Conservation (phyloP, 2,888 invertebrate species). For the Caenorhabditis sp. region DNA sequence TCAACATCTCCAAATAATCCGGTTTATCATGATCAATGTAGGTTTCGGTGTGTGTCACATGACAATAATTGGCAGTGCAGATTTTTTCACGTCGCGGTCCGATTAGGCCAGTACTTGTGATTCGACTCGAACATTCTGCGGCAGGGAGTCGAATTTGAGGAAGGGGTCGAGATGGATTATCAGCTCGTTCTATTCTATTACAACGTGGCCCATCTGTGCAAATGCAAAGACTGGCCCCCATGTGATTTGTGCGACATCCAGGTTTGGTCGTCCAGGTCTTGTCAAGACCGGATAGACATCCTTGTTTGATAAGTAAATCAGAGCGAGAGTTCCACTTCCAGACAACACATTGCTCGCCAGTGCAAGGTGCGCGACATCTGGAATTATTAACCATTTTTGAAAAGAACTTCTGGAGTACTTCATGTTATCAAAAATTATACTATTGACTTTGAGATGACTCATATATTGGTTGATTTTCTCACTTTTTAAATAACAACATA, state of each 20-base stretch:
- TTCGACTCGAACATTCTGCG: slow-evolving; percentile 47
- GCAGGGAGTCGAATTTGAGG: slow-evolving; percentile 44
- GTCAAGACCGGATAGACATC: slow-evolving; percentile 57
- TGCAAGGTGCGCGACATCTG: slow-evolving; percentile 44
- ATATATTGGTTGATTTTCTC: too few species aligned
- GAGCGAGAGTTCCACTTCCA: slow-evolving; percentile 51
- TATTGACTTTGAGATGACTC: too few species aligned
- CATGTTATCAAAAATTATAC: too few species aligned
- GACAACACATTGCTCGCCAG: slow-evolving; percentile 47
- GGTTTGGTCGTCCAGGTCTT: slow-evolving; percentile 46
- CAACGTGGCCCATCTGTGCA: slow-evolving; percentile 52
- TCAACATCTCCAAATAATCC: slow-evolving; percentile 41
- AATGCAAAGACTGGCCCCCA: slow-evolving; percentile 59
- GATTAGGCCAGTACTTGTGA: slow-evolving; percentile 41
- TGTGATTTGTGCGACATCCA: slow-evolving; percentile 57
- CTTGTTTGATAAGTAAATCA: slow-evolving; percentile 46
- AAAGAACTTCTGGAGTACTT: too few species aligned
- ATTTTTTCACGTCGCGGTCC: slow-evolving; percentile 32
- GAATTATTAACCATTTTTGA: too few species aligned
- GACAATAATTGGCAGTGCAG: slow-evolving; percentile 62
- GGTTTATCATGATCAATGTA: slow-evolving; percentile 29
- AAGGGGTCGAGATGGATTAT: slow-evolving; percentile 36
- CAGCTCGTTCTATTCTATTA: slow-evolving; percentile 46
- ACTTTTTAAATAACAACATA: too few species aligned
- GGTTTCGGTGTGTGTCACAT: slow-evolving; percentile 56